Conservation (phyloP, 1,140 invertebrate species). For the Drosophila nebulosa region DNA sequence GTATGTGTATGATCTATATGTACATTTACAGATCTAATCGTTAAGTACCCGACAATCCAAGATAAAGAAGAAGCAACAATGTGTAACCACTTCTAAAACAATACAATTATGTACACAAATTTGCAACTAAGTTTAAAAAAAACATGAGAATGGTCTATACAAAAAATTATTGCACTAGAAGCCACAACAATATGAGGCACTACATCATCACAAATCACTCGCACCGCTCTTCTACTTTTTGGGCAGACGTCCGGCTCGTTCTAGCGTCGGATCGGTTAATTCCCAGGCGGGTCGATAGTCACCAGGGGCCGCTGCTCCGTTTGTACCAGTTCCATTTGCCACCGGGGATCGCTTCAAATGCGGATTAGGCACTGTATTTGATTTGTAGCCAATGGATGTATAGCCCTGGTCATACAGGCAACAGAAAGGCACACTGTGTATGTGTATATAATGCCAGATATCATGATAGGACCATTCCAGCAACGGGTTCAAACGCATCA, state of each 20-base stretch:
- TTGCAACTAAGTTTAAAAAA: neutral
- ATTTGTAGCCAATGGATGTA: constrained; percentile 91
- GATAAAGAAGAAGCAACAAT: neutral
- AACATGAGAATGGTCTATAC: neutral
- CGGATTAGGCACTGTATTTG: constrained; percentile 91
- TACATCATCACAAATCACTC: neutral
- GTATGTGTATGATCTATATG: neutral
- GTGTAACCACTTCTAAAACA: neutral
- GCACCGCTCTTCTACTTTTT: constrained; percentile 23
- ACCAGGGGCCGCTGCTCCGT: neutral
- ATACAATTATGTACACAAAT: neutral
- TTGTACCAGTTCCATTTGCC: constrained; percentile 69
- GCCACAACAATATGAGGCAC: neutral
- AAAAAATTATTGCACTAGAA: constrained; percentile 19
- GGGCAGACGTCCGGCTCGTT: constrained; percentile 86
- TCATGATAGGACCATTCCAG: constrained; percentile 94
- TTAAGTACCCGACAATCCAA: neutral
- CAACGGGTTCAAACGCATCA: constrained; percentile 93
- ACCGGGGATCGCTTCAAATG: constrained; percentile 82
- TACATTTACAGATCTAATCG: neutral
- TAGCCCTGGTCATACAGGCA: constrained; percentile 94
- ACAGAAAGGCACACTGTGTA: constrained; percentile 92
- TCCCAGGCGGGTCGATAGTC: constrained; percentile 90
- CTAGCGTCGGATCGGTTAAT: constrained; percentile 85
- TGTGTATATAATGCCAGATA: constrained; percentile 93